Base-by-base conservation (phyloP, 2,113 vertebrate species). In the Pionites leucogaster region DNA sequence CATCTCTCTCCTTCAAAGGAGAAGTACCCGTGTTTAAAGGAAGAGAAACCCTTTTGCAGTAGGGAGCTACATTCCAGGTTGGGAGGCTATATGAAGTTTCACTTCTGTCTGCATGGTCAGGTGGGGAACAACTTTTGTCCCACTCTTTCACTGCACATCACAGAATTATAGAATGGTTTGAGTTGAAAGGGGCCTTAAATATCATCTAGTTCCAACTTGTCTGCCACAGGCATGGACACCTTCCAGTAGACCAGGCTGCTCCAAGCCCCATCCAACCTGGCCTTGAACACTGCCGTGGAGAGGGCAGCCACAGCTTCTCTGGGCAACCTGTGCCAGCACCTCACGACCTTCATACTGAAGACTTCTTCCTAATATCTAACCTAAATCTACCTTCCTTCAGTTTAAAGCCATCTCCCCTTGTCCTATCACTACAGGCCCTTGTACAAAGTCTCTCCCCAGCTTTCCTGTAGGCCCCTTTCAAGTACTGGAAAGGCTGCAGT, bases 101-200 rank as follows among this genome's bases (percentile, higher is more conserved):
- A 29, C 39, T 75, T 64, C 79, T 2, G 3, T 55, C 37, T 6
- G 35, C 1, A 0, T 11, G 22, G 15, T 55, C 4, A 6, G 13
- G 7, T 55, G 37, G 42, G 33, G 6, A 82, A 25, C 20, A 52
- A 11, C 46, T 69, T 88, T 69, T 10, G 5, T 80, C 37, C 37
- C 3, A 0, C 29, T 80, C 29, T 31, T n/a, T 71, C 12, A 3
- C 27, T 65, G 35, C 1, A 0, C 16, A 13, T 65, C 65, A 60
- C 35, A 59, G 33, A n/a, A 59, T 59, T 33, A n/a, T n/a, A 59
- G 57, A 59, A n/a, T 23, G 13, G 20, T n/a, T 57, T n/a, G 20
- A 20, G 33, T n/a, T n/a, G 55, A 22, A 57, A 23, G 20, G 20
- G 19, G n/a, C 55, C 33, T 57, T 57, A 57, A 23, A n/a, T 9